These are phyloP conservation scores for Notarius quadriscutis DNA, from an alignment of 2,113 vertebrate species.

Conservation along the genomic window DNA sequence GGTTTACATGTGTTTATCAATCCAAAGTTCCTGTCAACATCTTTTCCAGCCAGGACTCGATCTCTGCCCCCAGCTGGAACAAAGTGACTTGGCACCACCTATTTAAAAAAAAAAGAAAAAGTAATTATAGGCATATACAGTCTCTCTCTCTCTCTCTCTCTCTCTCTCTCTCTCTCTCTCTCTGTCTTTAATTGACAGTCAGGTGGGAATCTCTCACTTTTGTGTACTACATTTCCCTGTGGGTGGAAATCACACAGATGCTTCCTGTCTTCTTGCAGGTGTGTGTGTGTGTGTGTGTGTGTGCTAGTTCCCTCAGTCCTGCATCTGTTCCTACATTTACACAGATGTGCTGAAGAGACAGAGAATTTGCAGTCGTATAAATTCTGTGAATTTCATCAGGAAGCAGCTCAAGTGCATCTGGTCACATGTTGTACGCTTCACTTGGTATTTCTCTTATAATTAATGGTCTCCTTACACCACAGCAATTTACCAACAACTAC, in stretches of 20 bases:
- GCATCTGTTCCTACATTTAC: conserved; percentile 14
- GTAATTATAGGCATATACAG: too few species aligned
- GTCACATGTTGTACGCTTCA: not conserved
- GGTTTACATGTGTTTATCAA: not conserved
- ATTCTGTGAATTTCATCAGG: conserved; percentile 4
- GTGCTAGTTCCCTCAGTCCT: not conserved
- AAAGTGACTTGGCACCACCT: not conserved
- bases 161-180: not conserved
- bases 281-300: not conserved
- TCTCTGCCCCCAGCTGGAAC: too few species aligned
- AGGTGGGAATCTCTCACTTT: conserved; percentile 20
- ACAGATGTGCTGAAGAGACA: not conserved
- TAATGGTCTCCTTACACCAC: not conserved
- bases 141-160: not conserved
- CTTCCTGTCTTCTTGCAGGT: conserved; percentile 17
- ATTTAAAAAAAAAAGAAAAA: not conserved
- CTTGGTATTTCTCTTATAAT: not conserved
- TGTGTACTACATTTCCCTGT: conserved; percentile 10
- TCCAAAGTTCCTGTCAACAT: not conserved
- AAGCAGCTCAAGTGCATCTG: not conserved
- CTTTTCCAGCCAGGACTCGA: not conserved
- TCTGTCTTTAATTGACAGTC: conserved; percentile 3
- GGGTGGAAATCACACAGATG: conserved; percentile 28
- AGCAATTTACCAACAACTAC: not conserved
- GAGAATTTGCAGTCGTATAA: not conserved